These are phyloP conservation scores for Callorhinus ursinus DNA, from an alignment of 2,113 vertebrate genomes.

Conservation along the genomic window DNA sequence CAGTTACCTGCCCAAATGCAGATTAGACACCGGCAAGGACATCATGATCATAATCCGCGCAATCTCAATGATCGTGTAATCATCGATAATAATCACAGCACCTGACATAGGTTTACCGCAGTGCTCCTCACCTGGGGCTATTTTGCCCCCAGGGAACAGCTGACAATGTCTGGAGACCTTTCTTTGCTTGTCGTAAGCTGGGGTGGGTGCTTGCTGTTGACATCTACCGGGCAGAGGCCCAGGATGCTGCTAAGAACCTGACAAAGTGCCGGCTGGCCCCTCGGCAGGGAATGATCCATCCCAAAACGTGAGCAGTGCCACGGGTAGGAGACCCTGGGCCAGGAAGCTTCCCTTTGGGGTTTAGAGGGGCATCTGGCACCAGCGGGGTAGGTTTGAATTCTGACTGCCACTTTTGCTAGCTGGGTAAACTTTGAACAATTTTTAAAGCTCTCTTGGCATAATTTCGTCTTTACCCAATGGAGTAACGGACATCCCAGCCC, in stretches of 20 bases:
- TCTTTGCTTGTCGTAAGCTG: not conserved
- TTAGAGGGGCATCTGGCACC: not conserved
- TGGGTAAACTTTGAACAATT: not conserved
- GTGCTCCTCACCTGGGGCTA: not conserved
- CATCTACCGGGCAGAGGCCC: not conserved
- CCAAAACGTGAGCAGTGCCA: not conserved
- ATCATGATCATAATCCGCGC: not conserved
- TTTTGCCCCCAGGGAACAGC: not conserved
- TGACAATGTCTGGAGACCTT: not conserved
- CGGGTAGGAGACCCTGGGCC: not conserved
- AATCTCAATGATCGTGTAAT: rapidly evolving
- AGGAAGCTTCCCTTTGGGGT: not conserved
- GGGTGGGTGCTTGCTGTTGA: rapidly evolving
- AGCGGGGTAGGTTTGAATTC: not conserved
- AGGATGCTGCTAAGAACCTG: no score
- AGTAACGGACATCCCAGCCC: no score
- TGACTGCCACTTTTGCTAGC: not conserved
- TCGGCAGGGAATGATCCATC: not conserved
- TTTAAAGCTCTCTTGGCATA: not conserved
- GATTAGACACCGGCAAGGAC: not conserved
- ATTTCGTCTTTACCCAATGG: not conserved
- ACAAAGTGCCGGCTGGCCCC: no score
- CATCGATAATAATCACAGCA: not conserved
- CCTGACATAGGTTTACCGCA: not conserved
- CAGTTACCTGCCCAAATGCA: not conserved